Percentiles rank a stretch among this genome's conserved stretches.
These are phyloP conservation scores for Oreotragus oreotragus DNA, from an alignment of 2,113 vertebrate species.

Conservation along the genomic window DNA sequence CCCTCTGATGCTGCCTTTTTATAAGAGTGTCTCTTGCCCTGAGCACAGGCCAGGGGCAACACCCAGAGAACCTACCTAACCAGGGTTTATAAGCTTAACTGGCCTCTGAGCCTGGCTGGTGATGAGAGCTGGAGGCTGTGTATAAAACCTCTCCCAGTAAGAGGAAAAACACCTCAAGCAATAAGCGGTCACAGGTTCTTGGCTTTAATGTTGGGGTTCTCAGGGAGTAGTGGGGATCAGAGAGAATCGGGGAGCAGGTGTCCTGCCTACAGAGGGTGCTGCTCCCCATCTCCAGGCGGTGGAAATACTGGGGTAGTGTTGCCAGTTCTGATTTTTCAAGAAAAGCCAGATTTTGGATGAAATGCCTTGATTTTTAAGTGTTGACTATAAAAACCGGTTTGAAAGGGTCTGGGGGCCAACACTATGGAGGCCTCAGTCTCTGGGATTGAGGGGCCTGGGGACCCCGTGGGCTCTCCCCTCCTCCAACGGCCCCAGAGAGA, in stretches of 20 bases:
- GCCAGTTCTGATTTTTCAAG: background rate
- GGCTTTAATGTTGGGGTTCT: background rate
- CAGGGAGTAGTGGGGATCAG: background rate
- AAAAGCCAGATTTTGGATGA: background rate
- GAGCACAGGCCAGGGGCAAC: background rate
- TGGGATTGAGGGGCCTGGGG: background rate
- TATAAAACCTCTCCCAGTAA: background rate
- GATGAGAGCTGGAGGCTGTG: background rate
- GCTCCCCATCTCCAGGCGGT: background rate
- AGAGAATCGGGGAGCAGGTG: background rate
- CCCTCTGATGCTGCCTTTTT: background rate
- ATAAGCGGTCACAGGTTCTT: background rate
- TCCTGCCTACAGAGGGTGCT: background rate
- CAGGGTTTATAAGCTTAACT: background rate
- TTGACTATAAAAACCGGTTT: background rate
- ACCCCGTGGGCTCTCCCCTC: background rate
- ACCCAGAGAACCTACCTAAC: background rate
- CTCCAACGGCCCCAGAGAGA: background rate
- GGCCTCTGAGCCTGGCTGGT: background rate
- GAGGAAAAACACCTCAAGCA: background rate
- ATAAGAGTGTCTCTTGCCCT: background rate
- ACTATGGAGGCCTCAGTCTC: background rate
- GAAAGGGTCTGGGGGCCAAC: background rate
- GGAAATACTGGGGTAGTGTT: background rate
- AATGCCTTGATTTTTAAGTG: background rate